Evolutionary conservation across 2,113 vertebrate genomes (phyloP), one percentile per base, ranked within the genome.

Genomic region (Physeter macrocephalus): DNA sequence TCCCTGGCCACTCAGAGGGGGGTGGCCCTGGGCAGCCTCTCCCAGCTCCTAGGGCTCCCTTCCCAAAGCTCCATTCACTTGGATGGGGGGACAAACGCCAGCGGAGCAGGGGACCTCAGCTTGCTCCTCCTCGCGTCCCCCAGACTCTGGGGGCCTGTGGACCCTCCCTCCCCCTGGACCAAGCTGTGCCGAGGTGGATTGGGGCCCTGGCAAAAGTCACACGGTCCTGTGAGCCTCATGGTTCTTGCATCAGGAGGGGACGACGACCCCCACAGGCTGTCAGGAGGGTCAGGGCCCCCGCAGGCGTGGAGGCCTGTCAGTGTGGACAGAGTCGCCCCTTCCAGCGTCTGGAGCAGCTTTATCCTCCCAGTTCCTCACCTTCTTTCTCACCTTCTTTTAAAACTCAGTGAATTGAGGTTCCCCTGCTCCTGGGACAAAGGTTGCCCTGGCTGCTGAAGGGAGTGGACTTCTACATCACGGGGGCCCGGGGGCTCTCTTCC

Each of bases 171-270:
- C 8, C 15, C 0, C 0, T 6, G 1, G 14, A 71, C 34, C 17
- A 25, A 64, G 57, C 62, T 46, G 3, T 61, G 25, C 13, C 11
- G 52, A n/a, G 49, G 67, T 27, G 27, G 29, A 18, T 31, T 43
- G 49, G 61, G 61, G 61, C 61, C 61, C 61, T 31, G 10, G 27
- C 61, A 9, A 61, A 7, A 62, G 10, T 14, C 46, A 23, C 23
- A 1, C 3, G 0, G 7, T 36, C 8, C 10, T 15, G 49, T 74
- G 52, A 49, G 34, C 39, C n/a, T 66, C 0, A 0, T n/a, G 23
- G 34, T 82, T 36, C 21, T 57, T 43, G 21, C 12, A n/a, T 43
- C 52, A 46, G 23, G 64, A 46, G 15, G 23, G 62, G 21, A 18
- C 34, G 36, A 25, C 2, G 49, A 61, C 13, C 34, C 46, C 39